Evolutionary conservation across 1,140 invertebrate species (phyloP), one percentile per base, ranked within the genome.

Genomic region (Marisa cornuarietis): DNA sequence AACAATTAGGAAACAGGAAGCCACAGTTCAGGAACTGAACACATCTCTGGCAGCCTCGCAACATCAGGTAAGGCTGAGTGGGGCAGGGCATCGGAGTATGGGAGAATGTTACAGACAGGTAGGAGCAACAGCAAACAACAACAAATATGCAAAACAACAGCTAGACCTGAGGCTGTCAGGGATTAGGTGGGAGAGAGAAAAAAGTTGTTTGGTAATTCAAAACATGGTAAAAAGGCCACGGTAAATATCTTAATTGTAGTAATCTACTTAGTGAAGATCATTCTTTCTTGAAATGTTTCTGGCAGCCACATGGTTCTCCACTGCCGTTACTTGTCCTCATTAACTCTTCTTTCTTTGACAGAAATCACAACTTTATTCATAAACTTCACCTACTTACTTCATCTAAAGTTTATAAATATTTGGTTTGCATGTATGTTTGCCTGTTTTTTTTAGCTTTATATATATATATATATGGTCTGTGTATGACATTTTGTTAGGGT

Each of bases 1-100:
- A 49, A 77, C 51, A 4, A 68, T 77, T 7, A 63, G 68, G 63
- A 51, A 42, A 13, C 76, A 77, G 65, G 63, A 77, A 49, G 63
- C 62, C 42, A 42, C 63, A n/a, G 68, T 77, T 18, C 24, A 31
- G 20, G 18, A 77, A 18, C 65, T 77, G 22, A 51, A 77, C 18
- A 16, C 51, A 13, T 20, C 51, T 14, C 10, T 77, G 42, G 63
- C 31, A 42, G 20, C 20, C 16, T 18, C 68, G 20, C 63, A 77
- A 10, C 52, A 20, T 9, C 76, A 77, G 76, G 76, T 77, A 22
- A n/a, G 71, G 7, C 20, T 13, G 16, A 20, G 10, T 68, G 10
- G 66, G 8, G 66, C 16, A 20, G 2, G 22, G 66, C 63, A 24
- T 68, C 13, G 13, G n/a, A 31, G 16, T 20, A 49, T 22, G 69